Evolutionary conservation across 2,888 invertebrate genomes (phyloP).

Genomic region (Ophonus ardosiacus): DNA sequence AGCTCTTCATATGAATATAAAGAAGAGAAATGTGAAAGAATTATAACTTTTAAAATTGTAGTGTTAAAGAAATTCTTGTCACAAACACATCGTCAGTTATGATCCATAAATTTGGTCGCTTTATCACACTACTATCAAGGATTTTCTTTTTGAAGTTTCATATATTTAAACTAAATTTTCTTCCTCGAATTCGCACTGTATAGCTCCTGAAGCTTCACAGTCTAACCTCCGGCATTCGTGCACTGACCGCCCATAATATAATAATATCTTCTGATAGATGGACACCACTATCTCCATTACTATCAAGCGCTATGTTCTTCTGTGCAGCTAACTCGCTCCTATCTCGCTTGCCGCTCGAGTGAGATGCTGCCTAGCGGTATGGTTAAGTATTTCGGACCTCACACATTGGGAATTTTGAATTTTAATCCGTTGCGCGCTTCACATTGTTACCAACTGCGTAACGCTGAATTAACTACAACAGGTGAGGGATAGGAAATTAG

Average conservation of each 20-base stretch:
- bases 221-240: conserved; percentile 68
- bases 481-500: conserved; percentile 46
- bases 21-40: no score
- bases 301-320: background rate
- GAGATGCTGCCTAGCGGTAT: conserved; percentile 26
- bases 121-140: no score
- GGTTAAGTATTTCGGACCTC: conserved; percentile 64
- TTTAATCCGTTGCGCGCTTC: conserved; percentile 57
- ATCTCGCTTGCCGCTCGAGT: conserved; percentile 28
- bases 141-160: background rate
- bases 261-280: conserved; percentile 64
- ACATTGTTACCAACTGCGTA: conserved; percentile 46
- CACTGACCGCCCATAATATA: conserved; percentile 66
- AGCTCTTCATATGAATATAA: no score
- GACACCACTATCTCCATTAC: conserved; percentile 47
- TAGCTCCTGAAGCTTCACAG: conserved; percentile 67
- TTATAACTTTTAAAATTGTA: no score
- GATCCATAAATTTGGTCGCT: no score
- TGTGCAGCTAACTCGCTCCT: background rate
- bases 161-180: background rate
- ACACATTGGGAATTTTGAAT: conserved; percentile 63
- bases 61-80: no score
- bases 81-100: no score
- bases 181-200: background rate
- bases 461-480: conserved; percentile 34